Evolutionary conservation across 2,797 vertebrate species (phyloP).

Genomic region (Cryptoprocta ferox): DNA sequence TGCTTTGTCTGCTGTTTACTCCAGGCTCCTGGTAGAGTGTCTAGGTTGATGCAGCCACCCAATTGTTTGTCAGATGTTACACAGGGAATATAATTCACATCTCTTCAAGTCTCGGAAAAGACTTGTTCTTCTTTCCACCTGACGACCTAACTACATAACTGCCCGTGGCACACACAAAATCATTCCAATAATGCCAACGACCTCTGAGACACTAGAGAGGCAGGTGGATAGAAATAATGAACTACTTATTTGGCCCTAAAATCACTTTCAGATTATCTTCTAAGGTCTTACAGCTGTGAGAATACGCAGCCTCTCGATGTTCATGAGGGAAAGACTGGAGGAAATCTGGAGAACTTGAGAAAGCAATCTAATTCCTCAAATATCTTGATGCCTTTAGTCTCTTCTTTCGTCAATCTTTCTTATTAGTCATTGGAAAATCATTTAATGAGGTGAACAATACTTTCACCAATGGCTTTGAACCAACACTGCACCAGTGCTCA

Average conservation of each 20-base stretch:
- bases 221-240: not conserved
- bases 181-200: not conserved
- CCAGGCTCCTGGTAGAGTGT: not conserved
- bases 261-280: not conserved
- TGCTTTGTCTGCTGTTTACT: not conserved
- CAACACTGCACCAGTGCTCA: not conserved
- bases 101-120: not conserved
- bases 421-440: not conserved
- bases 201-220: not conserved
- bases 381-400: not conserved
- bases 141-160: not conserved
- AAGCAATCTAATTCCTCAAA: not conserved
- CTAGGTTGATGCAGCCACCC: not conserved
- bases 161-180: not conserved
- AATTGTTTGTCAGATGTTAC: not conserved
- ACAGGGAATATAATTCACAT: not conserved
- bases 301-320: not conserved
- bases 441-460: not conserved
- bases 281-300: not conserved
- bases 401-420: not conserved
- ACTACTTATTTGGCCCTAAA: not conserved
- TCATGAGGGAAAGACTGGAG: not conserved
- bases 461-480: not conserved
- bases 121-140: not conserved
- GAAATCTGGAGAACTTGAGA: not conserved